Evolutionary conservation across 2,888 invertebrate species (phyloP).

Genomic region (Pyrrhosoma nymphula): DNA sequence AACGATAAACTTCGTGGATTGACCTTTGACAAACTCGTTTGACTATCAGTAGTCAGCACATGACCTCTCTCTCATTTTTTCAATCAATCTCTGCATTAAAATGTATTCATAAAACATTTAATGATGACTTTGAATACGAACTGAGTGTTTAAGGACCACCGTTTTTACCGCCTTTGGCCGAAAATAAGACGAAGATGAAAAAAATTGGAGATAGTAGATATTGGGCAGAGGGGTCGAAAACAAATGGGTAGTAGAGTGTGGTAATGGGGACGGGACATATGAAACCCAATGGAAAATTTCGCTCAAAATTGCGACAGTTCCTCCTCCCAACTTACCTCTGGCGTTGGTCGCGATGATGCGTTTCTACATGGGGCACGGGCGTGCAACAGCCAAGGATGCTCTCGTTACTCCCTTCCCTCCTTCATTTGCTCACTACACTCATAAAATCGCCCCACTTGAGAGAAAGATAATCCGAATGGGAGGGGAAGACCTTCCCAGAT

Average conservation of each 20-base stretch:
- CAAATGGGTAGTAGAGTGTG: background rate
- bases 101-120: background rate
- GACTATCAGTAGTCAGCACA: no score
- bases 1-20: background rate
- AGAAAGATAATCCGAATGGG: background rate
- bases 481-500: background rate
- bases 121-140: background rate
- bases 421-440: background rate
- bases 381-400: background rate
- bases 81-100: background rate
- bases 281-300: background rate
- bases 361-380: background rate
- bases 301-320: background rate
- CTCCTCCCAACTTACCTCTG: background rate
- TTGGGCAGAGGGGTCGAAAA: background rate
- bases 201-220: background rate
- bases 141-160: background rate
- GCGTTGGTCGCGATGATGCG: background rate
- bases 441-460: background rate
- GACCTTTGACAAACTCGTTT: background rate
- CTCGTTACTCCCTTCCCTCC: background rate
- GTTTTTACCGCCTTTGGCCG: background rate
- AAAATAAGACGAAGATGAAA: background rate
- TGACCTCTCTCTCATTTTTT: background rate
- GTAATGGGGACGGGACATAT: background rate